These are phyloP conservation scores for Calliopsis andreniformis DNA, from an alignment of 1,140 invertebrate species.

Conservation along the genomic window DNA sequence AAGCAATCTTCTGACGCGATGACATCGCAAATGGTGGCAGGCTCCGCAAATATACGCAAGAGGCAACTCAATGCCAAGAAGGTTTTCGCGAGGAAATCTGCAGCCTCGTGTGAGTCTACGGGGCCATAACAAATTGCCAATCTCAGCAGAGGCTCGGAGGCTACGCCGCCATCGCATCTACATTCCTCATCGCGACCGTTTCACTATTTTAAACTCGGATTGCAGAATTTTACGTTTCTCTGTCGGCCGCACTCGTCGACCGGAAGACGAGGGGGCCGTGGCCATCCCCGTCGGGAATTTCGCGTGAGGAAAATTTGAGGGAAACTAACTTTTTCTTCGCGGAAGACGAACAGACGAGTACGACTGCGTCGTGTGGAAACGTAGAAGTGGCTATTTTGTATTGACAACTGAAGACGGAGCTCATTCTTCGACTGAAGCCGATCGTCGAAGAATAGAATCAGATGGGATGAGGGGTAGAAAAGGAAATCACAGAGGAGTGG, in stretches of 20 bases:
- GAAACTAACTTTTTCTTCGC: not conserved
- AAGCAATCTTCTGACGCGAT: too few relatives aligned
- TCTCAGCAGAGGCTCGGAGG: constrained; percentile 55
- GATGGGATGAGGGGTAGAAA: not conserved
- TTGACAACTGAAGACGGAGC: not conserved
- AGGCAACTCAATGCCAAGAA: not conserved
- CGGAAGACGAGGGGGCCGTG: not conserved
- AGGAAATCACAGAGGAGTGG: constrained; percentile 16
- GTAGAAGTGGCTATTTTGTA: not conserved
- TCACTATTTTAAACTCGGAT: constrained; percentile 50
- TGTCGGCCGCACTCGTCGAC: not conserved
- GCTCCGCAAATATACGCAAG: not conserved
- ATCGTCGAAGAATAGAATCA: not conserved
- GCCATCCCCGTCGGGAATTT: not conserved
- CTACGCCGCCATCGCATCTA: constrained; percentile 49
- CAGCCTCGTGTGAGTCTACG: constrained; percentile 22
- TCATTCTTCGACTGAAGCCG: not conserved
- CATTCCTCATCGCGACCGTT: constrained; percentile 61
- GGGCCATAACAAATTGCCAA: constrained; percentile 70
- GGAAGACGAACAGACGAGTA: too few relatives aligned
- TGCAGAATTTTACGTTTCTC: constrained; percentile 4
- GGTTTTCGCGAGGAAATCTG: not conserved
- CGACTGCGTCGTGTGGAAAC: not conserved
- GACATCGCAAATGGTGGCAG: too few relatives aligned
- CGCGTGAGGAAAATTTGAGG: not conserved